Percentiles rank a stretch among this genome's conserved stretches.
These are phyloP conservation scores for Thamnophis sirtalis DNA, from an alignment of 2,113 vertebrate genomes.

Conservation along the genomic window DNA sequence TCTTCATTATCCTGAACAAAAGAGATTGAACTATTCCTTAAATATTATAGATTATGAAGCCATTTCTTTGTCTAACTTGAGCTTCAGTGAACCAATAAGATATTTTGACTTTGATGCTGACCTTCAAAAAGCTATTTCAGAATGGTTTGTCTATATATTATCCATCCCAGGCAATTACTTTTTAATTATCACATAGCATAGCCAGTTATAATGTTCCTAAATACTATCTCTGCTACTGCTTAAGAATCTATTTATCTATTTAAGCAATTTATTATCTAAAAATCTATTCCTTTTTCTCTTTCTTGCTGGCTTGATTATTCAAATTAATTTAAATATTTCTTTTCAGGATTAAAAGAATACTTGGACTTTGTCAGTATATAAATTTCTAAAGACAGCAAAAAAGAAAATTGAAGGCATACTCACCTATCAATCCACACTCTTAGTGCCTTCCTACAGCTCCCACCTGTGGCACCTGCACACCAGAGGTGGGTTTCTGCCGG, in stretches of 20 bases:
- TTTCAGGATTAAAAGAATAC: not conserved
- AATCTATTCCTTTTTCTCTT: not conserved
- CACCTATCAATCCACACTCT: too few species aligned
- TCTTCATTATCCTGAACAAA: not conserved
- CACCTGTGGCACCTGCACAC: not conserved
- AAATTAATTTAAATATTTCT: not conserved
- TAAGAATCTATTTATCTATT: not conserved
- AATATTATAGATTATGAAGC: not conserved
- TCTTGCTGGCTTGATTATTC: not conserved
- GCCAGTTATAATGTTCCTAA: not conserved
- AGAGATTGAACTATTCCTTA: not conserved
- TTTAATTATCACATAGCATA: not conserved
- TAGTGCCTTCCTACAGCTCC: too few species aligned
- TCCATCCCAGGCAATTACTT: not conserved
- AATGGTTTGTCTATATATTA: not conserved
- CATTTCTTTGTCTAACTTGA: not conserved
- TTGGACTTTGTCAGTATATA: not conserved
- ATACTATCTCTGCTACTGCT: not conserved
- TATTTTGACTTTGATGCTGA: not conserved
- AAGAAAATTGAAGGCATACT: too few species aligned
- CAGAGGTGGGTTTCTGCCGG: too few species aligned
- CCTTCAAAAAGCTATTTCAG: not conserved
- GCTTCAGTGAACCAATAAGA: not conserved
- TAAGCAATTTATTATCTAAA: not conserved
- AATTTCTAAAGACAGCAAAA: not conserved